Evolutionary conservation across 2,113 vertebrate species (phyloP), one percentile per base, ranked within the genome.

Genomic region (Cochlearius cochlearius): DNA sequence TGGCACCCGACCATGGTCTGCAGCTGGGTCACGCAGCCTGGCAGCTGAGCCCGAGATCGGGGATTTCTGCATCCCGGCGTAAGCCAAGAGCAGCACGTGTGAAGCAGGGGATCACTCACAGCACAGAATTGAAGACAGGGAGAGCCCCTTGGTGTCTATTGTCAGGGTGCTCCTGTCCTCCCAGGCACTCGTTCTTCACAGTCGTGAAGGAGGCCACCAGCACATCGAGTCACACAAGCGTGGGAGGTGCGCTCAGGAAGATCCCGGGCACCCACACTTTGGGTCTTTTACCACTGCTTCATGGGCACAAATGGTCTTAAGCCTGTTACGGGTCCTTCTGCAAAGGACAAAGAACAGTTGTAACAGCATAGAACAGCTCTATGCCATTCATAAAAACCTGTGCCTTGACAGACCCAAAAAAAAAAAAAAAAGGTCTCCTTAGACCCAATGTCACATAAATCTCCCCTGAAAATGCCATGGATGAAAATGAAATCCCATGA

Each of bases 351-450:
- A 19, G n/a, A 38, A 12, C 12, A 7, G 50, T 1, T 11, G 21
- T 17, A 50, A 21, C 0, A 1, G 2, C 39, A 6, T 3, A 52
- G 6, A 30, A 12, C 64, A 21, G 25, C 60, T 29, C 60, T 1
- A 8, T 1, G 15, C 30, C 8, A 4, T 16, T 43, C 58, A 5
- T 3, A 29, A 49, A 8, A 15, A 5, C 11, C 4, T 3, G 2
- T 47, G 49, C n/a, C 56, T 36, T 5, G 22, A 11, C 1, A 71
- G 49, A 59, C 18, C 3, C n/a, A n/a, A n/a, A 5, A 26, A 27
- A 49, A 3, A 10, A 1, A 15, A 21, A 2, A 11, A 1, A 15
- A 22, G 0, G 8, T 1, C 34, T 19, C 73, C 36, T 18, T 15
- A 12, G 27, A 12, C 22, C 53, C 7, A 4, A 8, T 8, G 29